These are phyloP conservation scores for Hydrophis major DNA, from an alignment of 2,797 vertebrate genomes.

Conservation along the genomic window DNA sequence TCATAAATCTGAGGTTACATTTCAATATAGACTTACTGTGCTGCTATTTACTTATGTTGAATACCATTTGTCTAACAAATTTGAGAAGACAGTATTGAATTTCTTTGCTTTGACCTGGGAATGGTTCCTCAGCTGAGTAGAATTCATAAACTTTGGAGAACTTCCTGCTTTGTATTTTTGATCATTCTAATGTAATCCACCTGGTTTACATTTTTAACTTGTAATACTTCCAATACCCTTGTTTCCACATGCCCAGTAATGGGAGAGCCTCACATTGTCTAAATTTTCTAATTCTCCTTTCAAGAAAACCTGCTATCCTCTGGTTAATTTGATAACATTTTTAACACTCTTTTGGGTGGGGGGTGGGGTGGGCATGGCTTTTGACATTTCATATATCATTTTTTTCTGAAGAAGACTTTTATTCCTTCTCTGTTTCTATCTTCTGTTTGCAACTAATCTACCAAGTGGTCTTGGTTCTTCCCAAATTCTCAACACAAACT, in stretches of 20 bases:
- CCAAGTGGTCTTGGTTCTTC: not conserved
- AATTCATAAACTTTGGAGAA: not conserved
- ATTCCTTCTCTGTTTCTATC: not conserved
- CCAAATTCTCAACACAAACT: conserved; percentile 50
- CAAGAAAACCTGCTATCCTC: not conserved
- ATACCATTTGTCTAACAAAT: not conserved
- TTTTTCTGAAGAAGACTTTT: not conserved
- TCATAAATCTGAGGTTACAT: not conserved
- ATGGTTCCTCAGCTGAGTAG: not conserved
- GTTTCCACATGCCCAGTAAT: not conserved
- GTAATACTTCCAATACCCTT: not conserved
- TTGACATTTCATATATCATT: not conserved
- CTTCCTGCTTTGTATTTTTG: not conserved
- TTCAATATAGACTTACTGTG: not conserved
- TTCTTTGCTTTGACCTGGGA: not conserved
- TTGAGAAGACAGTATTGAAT: not conserved
- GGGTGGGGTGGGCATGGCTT: not conserved
- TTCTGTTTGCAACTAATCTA: not conserved
- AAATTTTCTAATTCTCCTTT: not conserved
- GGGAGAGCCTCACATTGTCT: not conserved
- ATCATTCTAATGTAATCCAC: not conserved
- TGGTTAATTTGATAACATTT: not conserved
- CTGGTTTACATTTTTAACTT: not conserved
- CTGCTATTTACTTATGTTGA: not conserved
- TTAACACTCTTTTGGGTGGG: not conserved